Evolutionary conservation across 2,888 invertebrate species (phyloP).

Genomic region (Drosophila silvestris): DNA sequence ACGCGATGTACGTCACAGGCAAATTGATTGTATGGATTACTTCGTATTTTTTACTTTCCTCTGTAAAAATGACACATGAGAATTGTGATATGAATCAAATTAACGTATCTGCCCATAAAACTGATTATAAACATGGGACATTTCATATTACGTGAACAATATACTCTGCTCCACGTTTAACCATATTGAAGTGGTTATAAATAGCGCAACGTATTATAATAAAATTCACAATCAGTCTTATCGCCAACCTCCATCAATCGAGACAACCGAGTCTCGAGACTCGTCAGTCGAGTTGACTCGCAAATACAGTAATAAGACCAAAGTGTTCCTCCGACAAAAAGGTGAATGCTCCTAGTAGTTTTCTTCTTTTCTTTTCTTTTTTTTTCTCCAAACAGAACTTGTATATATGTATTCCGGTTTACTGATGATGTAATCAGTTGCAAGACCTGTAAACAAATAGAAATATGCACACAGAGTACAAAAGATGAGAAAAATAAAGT

Average conservation of each 20-base stretch:
- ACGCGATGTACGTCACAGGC: constrained; percentile 24
- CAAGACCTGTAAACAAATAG: constrained; percentile 1
- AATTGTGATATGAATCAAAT: constrained; percentile 36
- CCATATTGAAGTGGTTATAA: constrained; percentile 45
- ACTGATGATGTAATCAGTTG: constrained; percentile 7
- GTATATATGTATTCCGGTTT: background rate
- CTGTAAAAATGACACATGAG: constrained; percentile 23
- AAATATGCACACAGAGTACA: background rate
- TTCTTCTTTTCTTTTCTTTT: background rate
- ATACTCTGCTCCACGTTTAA: constrained; percentile 11
- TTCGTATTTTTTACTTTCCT: constrained; percentile 12
- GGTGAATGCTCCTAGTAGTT: background rate
- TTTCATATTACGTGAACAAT: constrained; percentile 3
- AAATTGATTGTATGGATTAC: constrained; percentile 11
- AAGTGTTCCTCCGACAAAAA: background rate
- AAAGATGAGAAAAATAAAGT: background rate
- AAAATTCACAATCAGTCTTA: constrained; percentile 21
- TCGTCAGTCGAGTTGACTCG: constrained; percentile 6
- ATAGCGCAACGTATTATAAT: constrained; percentile 14
- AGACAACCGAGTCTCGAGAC: background rate
- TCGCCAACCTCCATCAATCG: constrained; percentile 1
- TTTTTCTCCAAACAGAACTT: background rate
- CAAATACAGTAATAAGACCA: background rate
- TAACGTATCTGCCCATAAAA: constrained; percentile 9
- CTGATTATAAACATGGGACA: constrained; percentile 23